A percentile compares a stretch with the other conserved stretches of the same genome.
Evolutionary conservation across 2,113 vertebrate genomes (phyloP).

Genomic region (Spilogale gracilis): DNA sequence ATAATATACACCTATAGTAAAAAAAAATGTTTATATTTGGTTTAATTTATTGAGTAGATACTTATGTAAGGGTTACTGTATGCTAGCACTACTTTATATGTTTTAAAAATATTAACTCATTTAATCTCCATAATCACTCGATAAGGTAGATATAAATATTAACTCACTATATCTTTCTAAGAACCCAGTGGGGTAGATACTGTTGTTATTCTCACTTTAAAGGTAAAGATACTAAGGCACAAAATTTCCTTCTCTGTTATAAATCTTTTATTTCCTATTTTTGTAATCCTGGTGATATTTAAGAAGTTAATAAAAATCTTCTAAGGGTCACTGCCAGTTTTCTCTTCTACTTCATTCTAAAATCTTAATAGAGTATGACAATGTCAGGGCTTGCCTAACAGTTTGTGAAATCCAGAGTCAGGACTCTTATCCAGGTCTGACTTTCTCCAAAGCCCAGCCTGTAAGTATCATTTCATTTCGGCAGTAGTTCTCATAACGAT

Average conservation of each 20-base stretch:
- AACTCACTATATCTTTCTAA: background rate
- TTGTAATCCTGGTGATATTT: background rate
- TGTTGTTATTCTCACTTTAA: background rate
- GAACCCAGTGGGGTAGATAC: background rate
- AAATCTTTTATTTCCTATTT: background rate
- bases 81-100: background rate
- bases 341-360: background rate
- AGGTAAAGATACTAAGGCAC: background rate
- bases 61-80: background rate
- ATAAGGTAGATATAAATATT: background rate
- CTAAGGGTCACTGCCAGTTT: background rate
- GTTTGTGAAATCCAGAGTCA: background rate
- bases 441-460: background rate
- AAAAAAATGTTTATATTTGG: background rate
- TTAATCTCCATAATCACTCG: conserved; percentile 9
- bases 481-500: background rate
- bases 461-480: background rate
- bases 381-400: background rate
- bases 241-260: background rate
- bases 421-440: background rate
- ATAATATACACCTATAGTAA: background rate
- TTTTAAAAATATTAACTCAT: conserved; percentile 35
- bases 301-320: background rate
- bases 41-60: background rate
- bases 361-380: background rate